Evolutionary conservation across 2,888 invertebrate genomes (phyloP).

Genomic region (Timema cristinae): DNA sequence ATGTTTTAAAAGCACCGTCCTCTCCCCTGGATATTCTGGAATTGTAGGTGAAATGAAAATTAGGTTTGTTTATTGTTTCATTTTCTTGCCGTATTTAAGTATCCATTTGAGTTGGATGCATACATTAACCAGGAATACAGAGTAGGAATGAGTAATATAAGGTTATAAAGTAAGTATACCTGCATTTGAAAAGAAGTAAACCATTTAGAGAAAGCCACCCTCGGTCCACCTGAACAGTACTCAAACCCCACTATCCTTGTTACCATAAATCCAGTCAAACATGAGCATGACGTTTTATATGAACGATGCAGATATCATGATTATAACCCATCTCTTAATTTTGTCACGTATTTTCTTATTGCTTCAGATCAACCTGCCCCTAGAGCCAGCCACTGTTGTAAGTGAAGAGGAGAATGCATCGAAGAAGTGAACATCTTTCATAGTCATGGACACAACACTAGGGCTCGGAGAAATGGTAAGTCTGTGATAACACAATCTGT

Average conservation of each 20-base stretch:
- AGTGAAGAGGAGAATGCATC: constrained; percentile 43
- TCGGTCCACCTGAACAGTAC: not conserved
- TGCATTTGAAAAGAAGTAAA: too few species aligned
- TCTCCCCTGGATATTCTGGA: too few species aligned
- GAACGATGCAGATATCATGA: not conserved
- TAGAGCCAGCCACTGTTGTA: constrained; percentile 43
- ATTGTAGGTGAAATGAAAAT: too few species aligned
- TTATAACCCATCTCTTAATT: not conserved
- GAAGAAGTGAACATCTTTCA: constrained; percentile 52
- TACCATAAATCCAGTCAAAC: not conserved
- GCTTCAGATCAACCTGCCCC: constrained; percentile 59
- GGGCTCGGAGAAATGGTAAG: constrained; percentile 27
- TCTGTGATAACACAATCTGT: constrained; percentile 14
- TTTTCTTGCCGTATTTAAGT: too few species aligned
- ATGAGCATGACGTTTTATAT: not conserved
- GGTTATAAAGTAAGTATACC: too few species aligned
- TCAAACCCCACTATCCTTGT: not conserved
- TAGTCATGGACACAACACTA: constrained; percentile 38
- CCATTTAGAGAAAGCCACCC: not conserved
- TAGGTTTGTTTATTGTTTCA: too few species aligned
- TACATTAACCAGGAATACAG: too few species aligned
- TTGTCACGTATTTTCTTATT: not conserved
- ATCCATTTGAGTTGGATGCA: too few species aligned
- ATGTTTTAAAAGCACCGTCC: too few species aligned
- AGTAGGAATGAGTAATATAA: too few species aligned